phyloP scores from a whole-genome alignment of 1,140 invertebrate species.

The Galleria mellonella region DNA sequence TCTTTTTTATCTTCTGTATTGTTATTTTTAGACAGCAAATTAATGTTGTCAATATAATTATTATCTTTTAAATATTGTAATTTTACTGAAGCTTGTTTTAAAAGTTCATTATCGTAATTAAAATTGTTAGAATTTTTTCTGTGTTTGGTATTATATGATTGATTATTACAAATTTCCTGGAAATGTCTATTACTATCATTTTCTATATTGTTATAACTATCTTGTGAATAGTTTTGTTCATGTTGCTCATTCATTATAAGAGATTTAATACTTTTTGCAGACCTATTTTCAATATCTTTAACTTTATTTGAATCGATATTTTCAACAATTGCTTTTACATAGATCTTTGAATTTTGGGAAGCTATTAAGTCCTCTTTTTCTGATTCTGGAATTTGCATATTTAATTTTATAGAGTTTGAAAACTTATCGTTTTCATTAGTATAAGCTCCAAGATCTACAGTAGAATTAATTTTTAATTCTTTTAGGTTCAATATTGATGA shows the following conservation, averaged over 20 bases:
- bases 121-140: conserved; percentile 61
- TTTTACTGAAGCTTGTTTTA: conserved; percentile 65
- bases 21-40: conserved; percentile 50
- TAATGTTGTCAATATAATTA: conserved; percentile 29
- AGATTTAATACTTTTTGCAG: conserved; percentile 55
- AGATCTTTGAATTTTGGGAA: conserved; percentile 67
- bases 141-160: conserved; percentile 39
- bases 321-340: conserved; percentile 61
- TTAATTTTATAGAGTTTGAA: conserved; percentile 37
- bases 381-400: conserved; percentile 64
- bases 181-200: conserved; percentile 56
- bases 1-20: conserved; percentile 34
- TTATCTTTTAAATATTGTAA: conserved; percentile 56
- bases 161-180: conserved; percentile 61
- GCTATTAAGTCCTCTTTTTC: conserved; percentile 69
- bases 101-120: conserved; percentile 63
- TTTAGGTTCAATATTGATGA: conserved; percentile 62
- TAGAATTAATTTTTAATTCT: conserved; percentile 66
- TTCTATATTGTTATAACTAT: conserved; percentile 59
- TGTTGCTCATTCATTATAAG: conserved; percentile 61
- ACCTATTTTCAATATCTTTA: conserved; percentile 50
- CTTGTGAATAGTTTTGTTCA: conserved; percentile 52
- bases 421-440: conserved; percentile 35
- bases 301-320: conserved; percentile 53
- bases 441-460: conserved; percentile 47